Conservation (phyloP, 2,113 vertebrate genomes). For the Salminus brasiliensis region DNA sequence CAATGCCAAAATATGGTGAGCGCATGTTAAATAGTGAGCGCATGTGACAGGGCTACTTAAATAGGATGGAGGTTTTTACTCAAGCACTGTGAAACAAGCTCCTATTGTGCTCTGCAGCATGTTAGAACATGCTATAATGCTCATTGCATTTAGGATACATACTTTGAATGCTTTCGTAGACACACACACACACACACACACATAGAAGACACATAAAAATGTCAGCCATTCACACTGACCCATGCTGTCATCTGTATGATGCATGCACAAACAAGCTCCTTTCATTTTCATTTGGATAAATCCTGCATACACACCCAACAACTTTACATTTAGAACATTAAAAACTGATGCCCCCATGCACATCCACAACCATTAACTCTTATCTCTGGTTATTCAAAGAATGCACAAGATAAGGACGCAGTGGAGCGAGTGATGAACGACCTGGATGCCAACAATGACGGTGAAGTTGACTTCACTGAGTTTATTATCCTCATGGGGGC, state of each 20-base stretch:
- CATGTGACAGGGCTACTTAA: too few relatives aligned
- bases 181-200: neutral
- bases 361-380: neutral
- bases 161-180: neutral
- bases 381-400: slow-evolving; percentile 57
- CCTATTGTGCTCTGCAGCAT: neutral
- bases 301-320: neutral
- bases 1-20: too few relatives aligned
- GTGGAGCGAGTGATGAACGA: slow-evolving; percentile 83
- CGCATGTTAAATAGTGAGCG: too few relatives aligned
- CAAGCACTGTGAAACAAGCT: neutral
- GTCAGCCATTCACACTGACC: too few relatives aligned
- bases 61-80: neutral
- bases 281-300: neutral
- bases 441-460: slow-evolving; percentile 81
- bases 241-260: too few relatives aligned
- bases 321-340: neutral
- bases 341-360: neutral
- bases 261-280: too few relatives aligned
- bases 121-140: neutral
- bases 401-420: slow-evolving; percentile 76
- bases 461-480: slow-evolving; percentile 84
- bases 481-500: slow-evolving; percentile 83
- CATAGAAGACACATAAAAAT: too few relatives aligned
- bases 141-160: neutral